phyloP scores from a whole-genome alignment of 2,113 vertebrate genomes.

The Promerops cafer region DNA sequence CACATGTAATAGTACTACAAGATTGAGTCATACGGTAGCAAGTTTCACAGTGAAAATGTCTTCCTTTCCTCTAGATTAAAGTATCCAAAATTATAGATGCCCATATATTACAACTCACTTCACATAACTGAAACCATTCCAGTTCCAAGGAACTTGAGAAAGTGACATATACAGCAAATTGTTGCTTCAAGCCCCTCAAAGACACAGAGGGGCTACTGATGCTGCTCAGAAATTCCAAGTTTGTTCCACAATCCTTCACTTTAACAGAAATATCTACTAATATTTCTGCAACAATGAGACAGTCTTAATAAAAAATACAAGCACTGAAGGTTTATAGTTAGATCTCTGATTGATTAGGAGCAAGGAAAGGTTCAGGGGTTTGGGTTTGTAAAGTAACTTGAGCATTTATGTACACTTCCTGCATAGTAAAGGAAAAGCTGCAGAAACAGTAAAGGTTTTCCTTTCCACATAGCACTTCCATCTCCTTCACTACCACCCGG shows the following conservation, averaged over 20 bases:
- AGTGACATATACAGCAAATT: background rate
- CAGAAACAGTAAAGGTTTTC: background rate
- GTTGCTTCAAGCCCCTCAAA: background rate
- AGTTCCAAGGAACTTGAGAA: background rate
- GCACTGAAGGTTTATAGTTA: background rate
- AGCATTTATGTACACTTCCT: background rate
- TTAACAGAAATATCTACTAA: background rate
- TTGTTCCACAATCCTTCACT: background rate
- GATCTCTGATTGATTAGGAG: background rate
- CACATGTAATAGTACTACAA: background rate
- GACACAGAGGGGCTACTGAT: background rate
- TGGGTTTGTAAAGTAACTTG: background rate
- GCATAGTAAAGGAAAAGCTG: background rate
- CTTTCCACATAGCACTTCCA: background rate
- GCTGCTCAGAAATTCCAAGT: background rate
- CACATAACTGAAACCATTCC: background rate
- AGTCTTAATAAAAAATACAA: background rate
- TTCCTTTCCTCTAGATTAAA: background rate
- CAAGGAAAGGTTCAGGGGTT: rapidly evolving
- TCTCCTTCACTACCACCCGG: background rate
- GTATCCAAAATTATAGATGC: background rate
- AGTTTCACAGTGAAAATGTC: background rate
- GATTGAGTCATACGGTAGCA: background rate
- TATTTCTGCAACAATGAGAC: background rate
- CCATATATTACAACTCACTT: background rate